Evolutionary conservation across 2,113 vertebrate species (phyloP).

Genomic region (Crotophaga sulcirostris): DNA sequence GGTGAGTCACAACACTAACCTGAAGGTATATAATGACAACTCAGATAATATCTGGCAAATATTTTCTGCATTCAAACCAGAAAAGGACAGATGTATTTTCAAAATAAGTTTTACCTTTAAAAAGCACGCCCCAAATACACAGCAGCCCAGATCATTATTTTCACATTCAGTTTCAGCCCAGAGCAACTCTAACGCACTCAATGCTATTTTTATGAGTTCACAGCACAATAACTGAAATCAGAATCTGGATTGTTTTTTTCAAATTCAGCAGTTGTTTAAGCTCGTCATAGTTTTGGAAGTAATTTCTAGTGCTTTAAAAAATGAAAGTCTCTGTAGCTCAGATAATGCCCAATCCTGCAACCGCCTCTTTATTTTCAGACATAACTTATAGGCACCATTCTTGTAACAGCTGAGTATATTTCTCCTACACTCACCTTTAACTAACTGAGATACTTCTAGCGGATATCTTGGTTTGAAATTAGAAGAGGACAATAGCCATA

Average conservation of each 20-base stretch:
- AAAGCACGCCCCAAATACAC: neutral
- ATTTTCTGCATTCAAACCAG: neutral
- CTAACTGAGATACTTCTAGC: neutral
- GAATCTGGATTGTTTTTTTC: neutral
- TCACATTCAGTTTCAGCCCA: neutral
- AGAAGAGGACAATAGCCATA: neutral
- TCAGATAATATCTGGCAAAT: neutral
- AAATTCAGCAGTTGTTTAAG: neutral
- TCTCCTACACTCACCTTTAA: neutral
- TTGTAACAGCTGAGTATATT: neutral
- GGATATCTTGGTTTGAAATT: neutral
- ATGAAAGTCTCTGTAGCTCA: neutral
- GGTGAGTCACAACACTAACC: neutral
- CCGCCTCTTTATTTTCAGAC: neutral
- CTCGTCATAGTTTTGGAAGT: neutral
- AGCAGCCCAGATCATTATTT: neutral
- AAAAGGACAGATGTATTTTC: neutral
- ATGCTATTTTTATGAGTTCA: neutral
- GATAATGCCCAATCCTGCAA: neutral
- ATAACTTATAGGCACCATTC: neutral
- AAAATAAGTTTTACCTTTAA: neutral
- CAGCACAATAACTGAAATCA: neutral
- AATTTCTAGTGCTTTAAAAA: slow-evolving; percentile 16
- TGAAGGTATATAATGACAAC: neutral
- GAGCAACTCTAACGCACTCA: neutral